Evolutionary conservation across 2,797 vertebrate species (phyloP), one percentile per base, ranked within the genome.

Genomic region (Muscicapa striata): DNA sequence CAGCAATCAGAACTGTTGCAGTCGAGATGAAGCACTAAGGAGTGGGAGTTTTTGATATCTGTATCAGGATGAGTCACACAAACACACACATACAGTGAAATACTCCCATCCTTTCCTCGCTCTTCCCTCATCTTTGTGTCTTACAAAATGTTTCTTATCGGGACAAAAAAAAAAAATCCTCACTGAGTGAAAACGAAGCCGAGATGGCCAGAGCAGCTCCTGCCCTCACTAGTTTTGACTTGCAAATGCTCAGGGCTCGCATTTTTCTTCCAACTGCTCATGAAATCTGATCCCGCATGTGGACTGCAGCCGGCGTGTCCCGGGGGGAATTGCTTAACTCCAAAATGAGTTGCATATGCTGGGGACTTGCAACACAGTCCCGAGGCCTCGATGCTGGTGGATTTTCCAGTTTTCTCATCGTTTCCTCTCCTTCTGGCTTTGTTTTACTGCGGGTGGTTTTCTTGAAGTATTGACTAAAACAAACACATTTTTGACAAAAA

Each of bases 291-390:
- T 97, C 94, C 96, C 54, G 90, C 95, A 68, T 97, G 97, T 97
- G 98, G 96, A 97, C 93, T 96, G 97, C 97, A 98, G 97, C 94
- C 96, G 74, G 19, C 48, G 93, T 93, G 95, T 97, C 97, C 97
- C 34, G 79, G 96, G 97, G 98, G 94, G 97, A 98, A 97, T 98
- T 98, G 98, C 97, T 96, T 97, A 96, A 97, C 97, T 95, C 97
- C 97, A 89, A 98, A 98, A 98, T 98, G 97, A 98, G 97, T 98
- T 98, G 95, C 98, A 98, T 96, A 97, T 98, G 98, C 66, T 84
- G 83, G 81, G 63, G 97, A 89, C 96, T 98, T 96, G 93, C 88
- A 98, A 95, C 94, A 91, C 29, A 91, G 90, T 95, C 97, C 97
- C 51, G 91, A 90, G 97, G 95, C 97, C 46, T 70, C 54, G 66